Evolutionary conservation across 2,797 vertebrate genomes (phyloP), one percentile per base, ranked within the genome.

Genomic region (Coreius guichenoti): DNA sequence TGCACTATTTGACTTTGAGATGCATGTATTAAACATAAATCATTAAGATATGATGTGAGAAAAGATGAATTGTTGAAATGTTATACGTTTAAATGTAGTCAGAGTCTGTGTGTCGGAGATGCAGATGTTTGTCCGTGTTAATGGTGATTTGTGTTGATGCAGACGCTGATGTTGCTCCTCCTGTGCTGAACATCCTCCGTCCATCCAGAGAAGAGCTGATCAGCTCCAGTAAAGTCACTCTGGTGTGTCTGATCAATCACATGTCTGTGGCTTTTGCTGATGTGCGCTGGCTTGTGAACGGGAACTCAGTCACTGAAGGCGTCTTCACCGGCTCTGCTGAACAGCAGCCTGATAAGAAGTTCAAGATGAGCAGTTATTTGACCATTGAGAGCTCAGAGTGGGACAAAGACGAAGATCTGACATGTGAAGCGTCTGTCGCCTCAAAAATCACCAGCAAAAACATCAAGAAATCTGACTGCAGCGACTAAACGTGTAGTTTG

Each of bases 101-200:
- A n/a, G 12, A 70, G 39, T 16, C n/a, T 11, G 43, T 73, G 14
- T 47, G 14, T n/a, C 11, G 1, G 68, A 45, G 69, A 45, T 45
- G 21, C 36, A 43, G 68, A 23, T 70, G 12, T 69, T 13, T 45
- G 13, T 43, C 7, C 13, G 26, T 72, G 69, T 49, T 73, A 45
- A 47, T 72, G 39, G 1, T 47, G n/a, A 17, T 73, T 19, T 29
- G 70, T 73, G 70, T 45, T 45, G n/a, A 26, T 9, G 12, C 9
- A 87, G 87, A 90, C 75, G 36, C 86, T 23, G 56, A 26, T 80
- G 51, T 82, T 70, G 70, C 49, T 47, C 29, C 51, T 84, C 80
- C 78, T 63, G 84, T 83, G 83, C 83, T 94, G 86, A 94, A 90
- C 23, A 70, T 94, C 88, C 91, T 93, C 83, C 93, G 92, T 92